Conservation (phyloP, 2,113 vertebrate genomes). For the Microcebus ravelobensis region DNA sequence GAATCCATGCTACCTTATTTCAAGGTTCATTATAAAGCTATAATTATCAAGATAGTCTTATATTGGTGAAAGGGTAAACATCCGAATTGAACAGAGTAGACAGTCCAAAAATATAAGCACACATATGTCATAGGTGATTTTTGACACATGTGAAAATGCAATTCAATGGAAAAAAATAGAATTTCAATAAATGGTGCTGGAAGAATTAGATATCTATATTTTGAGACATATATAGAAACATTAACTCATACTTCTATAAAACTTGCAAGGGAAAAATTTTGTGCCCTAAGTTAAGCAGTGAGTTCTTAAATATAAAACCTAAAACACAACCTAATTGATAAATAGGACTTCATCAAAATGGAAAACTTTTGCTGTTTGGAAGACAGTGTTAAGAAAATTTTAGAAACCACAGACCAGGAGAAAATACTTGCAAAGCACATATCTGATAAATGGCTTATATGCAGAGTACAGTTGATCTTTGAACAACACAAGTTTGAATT, state of each 20-base stretch:
- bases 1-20: neutral
- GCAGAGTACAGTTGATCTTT: neutral
- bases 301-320: neutral
- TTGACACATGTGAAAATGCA: neutral
- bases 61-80: neutral
- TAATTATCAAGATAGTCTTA: neutral
- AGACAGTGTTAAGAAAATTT: neutral
- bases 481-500: neutral
- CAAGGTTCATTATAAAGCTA: neutral
- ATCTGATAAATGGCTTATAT: neutral
- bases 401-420: neutral
- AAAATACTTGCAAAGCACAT: constrained; percentile 13
- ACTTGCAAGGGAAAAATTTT: neutral
- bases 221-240: neutral
- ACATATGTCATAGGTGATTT: neutral
- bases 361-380: constrained; percentile 15
- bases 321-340: neutral
- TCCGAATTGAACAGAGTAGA: neutral
- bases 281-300: neutral
- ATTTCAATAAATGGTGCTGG: neutral
- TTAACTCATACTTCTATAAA: neutral
- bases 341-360: neutral
- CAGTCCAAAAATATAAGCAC: neutral
- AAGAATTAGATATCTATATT: neutral
- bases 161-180: neutral